Percentiles rank a stretch among this genome's conserved stretches.
Conservation (phyloP, 2,113 vertebrate species). For the Vombatus ursinus region DNA sequence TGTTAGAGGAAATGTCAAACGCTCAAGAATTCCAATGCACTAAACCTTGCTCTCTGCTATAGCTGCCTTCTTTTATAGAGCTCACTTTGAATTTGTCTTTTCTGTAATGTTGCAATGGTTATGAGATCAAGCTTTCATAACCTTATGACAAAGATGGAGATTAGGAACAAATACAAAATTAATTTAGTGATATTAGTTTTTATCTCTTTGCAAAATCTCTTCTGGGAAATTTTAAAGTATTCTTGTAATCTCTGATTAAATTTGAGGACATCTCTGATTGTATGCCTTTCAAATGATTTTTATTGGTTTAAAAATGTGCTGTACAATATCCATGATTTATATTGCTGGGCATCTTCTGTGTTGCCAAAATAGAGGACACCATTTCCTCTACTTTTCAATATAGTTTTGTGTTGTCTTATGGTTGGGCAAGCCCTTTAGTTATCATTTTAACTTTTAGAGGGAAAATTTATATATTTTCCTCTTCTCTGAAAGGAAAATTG, state of each 20-base stretch:
- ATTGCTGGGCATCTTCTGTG: slow-evolving; percentile 6
- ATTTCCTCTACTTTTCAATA: slow-evolving; percentile 18
- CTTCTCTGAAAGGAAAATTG: slow-evolving; percentile 5
- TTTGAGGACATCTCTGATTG: slow-evolving; percentile 56
- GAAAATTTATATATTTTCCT: background rate
- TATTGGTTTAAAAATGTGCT: slow-evolving; percentile 69
- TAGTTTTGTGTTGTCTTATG: rapidly evolving
- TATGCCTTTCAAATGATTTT: slow-evolving; percentile 54
- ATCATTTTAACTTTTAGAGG: slow-evolving; percentile 9
- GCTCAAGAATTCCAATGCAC: slow-evolving; percentile 11
- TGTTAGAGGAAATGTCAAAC: slow-evolving; percentile 51
- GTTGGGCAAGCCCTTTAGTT: background rate
- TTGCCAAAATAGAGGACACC: background rate
- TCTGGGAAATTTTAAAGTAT: slow-evolving; percentile 81
- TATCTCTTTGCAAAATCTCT: slow-evolving; percentile 85
- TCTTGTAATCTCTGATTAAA: slow-evolving; percentile 78
- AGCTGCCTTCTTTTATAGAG: slow-evolving; percentile 8
- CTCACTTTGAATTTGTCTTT: slow-evolving; percentile 43
- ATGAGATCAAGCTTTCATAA: slow-evolving; percentile 87
- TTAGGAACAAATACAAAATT: slow-evolving; percentile 90
- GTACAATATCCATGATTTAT: slow-evolving; percentile 47
- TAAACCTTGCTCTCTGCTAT: background rate
- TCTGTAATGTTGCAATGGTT: slow-evolving; percentile 87
- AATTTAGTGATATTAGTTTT: slow-evolving; percentile 88
- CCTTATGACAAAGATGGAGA: slow-evolving; percentile 88